Evolutionary conservation across 2,113 vertebrate species (phyloP).

Genomic region (Hystrix brachyura): DNA sequence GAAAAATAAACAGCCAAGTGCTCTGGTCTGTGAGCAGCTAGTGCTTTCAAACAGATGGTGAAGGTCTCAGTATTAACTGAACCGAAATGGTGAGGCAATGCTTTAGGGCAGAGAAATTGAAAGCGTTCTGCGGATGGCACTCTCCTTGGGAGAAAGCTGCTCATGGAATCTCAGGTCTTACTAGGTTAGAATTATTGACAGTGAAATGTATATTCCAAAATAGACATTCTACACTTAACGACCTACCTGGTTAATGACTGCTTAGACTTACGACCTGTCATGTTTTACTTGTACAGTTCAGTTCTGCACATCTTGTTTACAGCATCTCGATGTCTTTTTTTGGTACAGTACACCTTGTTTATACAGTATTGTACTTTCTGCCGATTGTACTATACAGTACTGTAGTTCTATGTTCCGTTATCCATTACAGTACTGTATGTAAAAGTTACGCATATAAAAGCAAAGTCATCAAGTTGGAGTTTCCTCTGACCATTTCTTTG

Average conservation of each 20-base stretch:
- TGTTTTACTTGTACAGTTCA: neutral
- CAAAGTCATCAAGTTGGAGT: neutral
- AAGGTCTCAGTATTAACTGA: neutral
- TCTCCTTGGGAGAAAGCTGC: slow-evolving; percentile 31
- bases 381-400: neutral
- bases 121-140: neutral
- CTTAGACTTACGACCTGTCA: neutral
- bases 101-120: neutral
- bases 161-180: neutral
- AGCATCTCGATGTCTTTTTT: neutral
- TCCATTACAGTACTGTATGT: neutral
- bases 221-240: neutral
- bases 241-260: neutral
- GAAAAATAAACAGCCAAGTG: neutral
- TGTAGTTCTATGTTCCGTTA: neutral
- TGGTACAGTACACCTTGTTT: neutral
- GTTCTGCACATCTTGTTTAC: neutral
- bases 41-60: neutral
- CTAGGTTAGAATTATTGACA: neutral
- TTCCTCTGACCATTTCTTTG: neutral
- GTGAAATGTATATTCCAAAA: neutral
- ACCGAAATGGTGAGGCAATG: neutral
- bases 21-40: neutral
- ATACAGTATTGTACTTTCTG: neutral
- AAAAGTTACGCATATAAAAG: neutral